These are phyloP conservation scores for Benthosema pterotum DNA, from an alignment of 2,797 vertebrate species.

Conservation along the genomic window DNA sequence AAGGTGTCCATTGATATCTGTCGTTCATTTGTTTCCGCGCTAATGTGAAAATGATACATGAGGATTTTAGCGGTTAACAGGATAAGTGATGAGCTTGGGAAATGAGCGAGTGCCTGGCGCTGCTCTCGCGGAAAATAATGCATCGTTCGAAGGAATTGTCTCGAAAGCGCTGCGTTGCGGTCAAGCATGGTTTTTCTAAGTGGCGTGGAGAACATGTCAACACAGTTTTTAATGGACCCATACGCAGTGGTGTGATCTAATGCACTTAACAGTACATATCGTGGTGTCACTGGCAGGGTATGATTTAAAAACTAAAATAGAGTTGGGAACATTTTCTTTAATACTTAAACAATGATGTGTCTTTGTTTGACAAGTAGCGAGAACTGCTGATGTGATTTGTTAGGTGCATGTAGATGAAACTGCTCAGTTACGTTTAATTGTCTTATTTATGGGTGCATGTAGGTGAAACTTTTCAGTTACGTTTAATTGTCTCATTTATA, in stretches of 20 bases:
- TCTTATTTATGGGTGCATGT: too few species aligned
- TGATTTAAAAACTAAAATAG: slow-evolving; percentile 14
- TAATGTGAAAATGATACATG: slow-evolving; percentile 41
- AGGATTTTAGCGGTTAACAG: not conserved
- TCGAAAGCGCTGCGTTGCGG: not conserved
- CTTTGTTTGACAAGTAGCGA: too few species aligned
- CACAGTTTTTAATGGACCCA: not conserved
- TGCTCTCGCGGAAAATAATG: too few species aligned
- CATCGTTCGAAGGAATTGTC: not conserved
- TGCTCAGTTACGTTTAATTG: too few species aligned
- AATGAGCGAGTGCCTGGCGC: slow-evolving; percentile 12
- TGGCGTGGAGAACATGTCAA: not conserved
- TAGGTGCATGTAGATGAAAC: too few species aligned
- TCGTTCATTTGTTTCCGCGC: slow-evolving; percentile 51
- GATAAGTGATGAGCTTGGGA: slow-evolving; percentile 11
- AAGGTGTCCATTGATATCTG: slow-evolving; percentile 48
- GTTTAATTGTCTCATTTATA: too few species aligned
- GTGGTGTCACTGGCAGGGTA: slow-evolving; percentile 21
- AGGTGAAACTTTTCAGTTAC: too few species aligned
- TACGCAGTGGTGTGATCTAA: too few species aligned
- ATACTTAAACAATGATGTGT: too few species aligned
- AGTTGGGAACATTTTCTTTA: too few species aligned
- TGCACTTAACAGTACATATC: not conserved
- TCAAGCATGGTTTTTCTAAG: not conserved
- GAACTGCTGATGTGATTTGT: too few species aligned